Evolutionary conservation across 2,797 vertebrate genomes (phyloP).

Genomic region (Octomys mimax): DNA sequence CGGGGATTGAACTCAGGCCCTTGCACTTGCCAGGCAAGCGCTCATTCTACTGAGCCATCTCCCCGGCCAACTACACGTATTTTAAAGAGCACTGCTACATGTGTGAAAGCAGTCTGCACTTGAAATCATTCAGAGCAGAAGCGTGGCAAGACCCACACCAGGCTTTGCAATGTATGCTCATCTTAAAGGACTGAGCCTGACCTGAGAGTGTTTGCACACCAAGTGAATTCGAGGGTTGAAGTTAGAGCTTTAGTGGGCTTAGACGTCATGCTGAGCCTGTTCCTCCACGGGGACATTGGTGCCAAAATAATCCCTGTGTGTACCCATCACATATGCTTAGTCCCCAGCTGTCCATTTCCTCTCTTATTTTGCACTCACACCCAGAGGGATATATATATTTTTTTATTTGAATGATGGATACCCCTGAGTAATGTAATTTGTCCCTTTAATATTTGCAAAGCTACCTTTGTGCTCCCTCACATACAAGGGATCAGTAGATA

Average conservation of each 20-base stretch:
- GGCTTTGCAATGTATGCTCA: not conserved
- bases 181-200: not conserved
- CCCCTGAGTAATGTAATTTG: not conserved
- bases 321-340: not conserved
- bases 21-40: too few species aligned
- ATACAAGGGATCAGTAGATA: slow-evolving; percentile 1
- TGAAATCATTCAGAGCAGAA: slow-evolving; percentile 40
- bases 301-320: not conserved
- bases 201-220: not conserved
- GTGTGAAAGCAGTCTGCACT: not conserved
- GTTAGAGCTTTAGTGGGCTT: not conserved
- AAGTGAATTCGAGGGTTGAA: not conserved
- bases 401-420: slow-evolving; percentile 27
- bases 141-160: not conserved
- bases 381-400: not conserved
- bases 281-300: not conserved
- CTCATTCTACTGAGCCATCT: too few species aligned
- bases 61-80: not conserved
- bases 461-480: not conserved
- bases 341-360: not conserved
- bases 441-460: slow-evolving; percentile 42
- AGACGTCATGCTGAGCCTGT: not conserved
- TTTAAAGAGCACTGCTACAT: not conserved
- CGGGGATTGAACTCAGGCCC: too few species aligned
- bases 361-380: not conserved